Conservation (phyloP, 2,797 vertebrate genomes). For the Danionella dracula region DNA sequence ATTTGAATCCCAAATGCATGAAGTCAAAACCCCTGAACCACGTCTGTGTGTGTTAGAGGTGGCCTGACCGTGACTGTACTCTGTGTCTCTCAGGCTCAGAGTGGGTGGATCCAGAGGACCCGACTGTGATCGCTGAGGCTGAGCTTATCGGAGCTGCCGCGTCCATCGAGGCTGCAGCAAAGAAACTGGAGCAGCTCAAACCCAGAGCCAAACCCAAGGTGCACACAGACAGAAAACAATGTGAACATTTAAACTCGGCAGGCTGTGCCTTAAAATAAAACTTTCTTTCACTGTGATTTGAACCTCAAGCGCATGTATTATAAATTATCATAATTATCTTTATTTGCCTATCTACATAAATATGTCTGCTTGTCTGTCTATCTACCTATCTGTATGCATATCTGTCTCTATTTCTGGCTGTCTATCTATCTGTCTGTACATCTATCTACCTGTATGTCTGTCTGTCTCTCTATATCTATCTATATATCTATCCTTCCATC, state of each 20-base stretch:
- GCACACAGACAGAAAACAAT: slow-evolving; percentile 33
- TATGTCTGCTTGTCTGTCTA: background rate
- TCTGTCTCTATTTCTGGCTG: background rate
- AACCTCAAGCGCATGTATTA: no score
- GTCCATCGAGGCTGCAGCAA: slow-evolving; percentile 97
- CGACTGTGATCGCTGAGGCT: slow-evolving; percentile 92
- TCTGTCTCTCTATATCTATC: background rate
- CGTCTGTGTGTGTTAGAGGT: background rate
- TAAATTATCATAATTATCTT: no score
- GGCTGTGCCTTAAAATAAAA: no score
- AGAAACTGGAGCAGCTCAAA: slow-evolving; percentile 97
- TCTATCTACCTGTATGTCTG: background rate
- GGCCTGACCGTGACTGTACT: background rate
- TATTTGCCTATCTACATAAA: no score
- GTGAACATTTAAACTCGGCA: no score
- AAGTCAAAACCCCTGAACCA: no score
- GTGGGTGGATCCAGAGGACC: slow-evolving; percentile 94
- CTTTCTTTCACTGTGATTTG: no score
- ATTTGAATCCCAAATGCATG: background rate
- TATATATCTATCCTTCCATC: background rate
- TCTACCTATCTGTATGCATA: background rate
- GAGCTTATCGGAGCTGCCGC: slow-evolving; percentile 94
- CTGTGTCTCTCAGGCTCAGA: slow-evolving; percentile 79
- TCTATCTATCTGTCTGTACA: background rate
- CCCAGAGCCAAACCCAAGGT: slow-evolving; percentile 97